Percentiles rank a stretch among this genome's conserved stretches.
phyloP scores from a whole-genome alignment of 64 coral and sea anemone genomes.

The Acropora tenuis region DNA sequence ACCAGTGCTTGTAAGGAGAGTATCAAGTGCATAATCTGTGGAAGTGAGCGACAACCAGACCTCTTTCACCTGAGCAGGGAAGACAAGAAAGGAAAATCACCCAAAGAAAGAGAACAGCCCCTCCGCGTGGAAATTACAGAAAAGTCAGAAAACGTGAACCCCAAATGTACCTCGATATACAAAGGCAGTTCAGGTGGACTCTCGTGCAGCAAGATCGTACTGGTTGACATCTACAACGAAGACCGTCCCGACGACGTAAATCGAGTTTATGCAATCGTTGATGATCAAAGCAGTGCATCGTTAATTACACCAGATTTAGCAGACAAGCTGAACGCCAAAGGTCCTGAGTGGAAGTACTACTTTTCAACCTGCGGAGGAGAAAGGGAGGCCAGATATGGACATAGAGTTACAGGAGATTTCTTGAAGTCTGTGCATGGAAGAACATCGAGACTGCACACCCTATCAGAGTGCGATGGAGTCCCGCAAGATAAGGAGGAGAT shows the following conservation, averaged over 20 bases:
- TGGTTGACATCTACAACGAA: too few species aligned
- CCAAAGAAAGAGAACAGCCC: neutral
- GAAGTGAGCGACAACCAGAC: constrained; percentile 9
- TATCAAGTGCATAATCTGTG: constrained; percentile 40
- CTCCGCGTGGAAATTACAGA: too few species aligned
- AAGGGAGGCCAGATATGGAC: constrained; percentile 1
- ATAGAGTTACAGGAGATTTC: neutral
- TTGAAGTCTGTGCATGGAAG: neutral
- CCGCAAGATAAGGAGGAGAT: constrained; percentile 47
- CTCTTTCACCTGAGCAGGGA: too few species aligned
- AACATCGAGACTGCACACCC: neutral
- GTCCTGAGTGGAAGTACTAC: constrained; percentile 22
- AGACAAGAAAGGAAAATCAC: constrained; percentile 2
- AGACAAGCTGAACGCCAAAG: neutral
- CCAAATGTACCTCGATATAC: too few species aligned
- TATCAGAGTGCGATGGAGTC: constrained; percentile 30
- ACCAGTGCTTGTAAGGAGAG: constrained; percentile 1
- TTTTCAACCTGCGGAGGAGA: neutral
- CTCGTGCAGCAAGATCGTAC: too few species aligned
- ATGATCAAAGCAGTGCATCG: constrained; percentile 48
- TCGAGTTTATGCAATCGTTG: constrained; percentile 20
- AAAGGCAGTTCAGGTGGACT: too few species aligned
- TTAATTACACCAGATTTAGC: constrained; percentile 23
- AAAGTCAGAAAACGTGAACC: too few species aligned
- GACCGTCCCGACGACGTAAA: neutral